A percentile compares a stretch with the other conserved stretches of the same genome.
These are phyloP conservation scores for Perizoma flavofasciatum DNA, from an alignment of 2,888 invertebrate genomes.

Conservation along the genomic window DNA sequence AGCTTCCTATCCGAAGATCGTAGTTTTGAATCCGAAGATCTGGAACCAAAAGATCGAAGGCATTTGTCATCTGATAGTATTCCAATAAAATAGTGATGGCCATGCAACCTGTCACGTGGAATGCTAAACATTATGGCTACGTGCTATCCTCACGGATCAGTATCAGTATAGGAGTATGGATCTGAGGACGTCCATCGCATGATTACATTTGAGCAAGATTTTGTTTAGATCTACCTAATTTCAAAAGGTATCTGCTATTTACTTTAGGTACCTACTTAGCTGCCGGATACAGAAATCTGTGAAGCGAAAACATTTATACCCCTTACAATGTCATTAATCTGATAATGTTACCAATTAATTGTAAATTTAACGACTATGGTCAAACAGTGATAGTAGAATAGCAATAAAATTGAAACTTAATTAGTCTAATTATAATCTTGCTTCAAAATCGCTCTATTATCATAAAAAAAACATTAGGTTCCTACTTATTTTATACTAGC, in stretches of 20 bases:
- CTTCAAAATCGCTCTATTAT: slow-evolving; percentile 49
- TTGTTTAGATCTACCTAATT: too few species aligned
- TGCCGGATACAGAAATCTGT: slow-evolving; percentile 2
- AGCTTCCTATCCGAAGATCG: too few species aligned
- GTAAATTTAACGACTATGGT: slow-evolving; percentile 27
- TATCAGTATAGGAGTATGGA: too few species aligned
- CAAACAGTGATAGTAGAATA: slow-evolving; percentile 32
- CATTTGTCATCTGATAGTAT: too few species aligned
- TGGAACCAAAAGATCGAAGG: too few species aligned
- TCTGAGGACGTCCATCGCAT: too few species aligned
- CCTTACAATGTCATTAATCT: not conserved
- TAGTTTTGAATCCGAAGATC: too few species aligned
- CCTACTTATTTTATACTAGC: slow-evolving; percentile 57
- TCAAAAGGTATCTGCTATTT: not conserved
- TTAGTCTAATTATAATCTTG: slow-evolving; percentile 49
- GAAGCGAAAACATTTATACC: slow-evolving; percentile 15
- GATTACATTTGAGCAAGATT: too few species aligned
- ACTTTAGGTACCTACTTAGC: not conserved
- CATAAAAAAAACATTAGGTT: slow-evolving; percentile 56
- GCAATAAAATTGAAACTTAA: slow-evolving; percentile 43
- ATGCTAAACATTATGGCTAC: too few species aligned
- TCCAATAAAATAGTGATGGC: too few species aligned
- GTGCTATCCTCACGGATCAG: too few species aligned
- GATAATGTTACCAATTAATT: slow-evolving; percentile 29
- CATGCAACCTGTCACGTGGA: too few species aligned